Conservation (phyloP, 1,140 invertebrate genomes). For the Oryzaephilus surinamensis region DNA sequence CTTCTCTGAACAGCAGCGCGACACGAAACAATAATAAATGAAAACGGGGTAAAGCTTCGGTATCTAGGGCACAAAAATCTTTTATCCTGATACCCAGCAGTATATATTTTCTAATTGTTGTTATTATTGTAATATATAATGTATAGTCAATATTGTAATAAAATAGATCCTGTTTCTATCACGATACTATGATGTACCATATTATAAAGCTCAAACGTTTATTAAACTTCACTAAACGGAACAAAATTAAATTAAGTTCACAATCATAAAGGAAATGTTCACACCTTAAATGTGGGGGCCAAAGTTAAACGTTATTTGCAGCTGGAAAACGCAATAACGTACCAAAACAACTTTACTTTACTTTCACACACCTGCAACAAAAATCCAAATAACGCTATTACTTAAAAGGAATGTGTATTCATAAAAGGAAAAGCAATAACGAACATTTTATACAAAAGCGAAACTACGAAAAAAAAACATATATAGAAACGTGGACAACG, state of each 20-base stretch:
- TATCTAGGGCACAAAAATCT: slow-evolving; percentile 19
- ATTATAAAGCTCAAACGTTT: slow-evolving; percentile 9
- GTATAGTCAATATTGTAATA: too few species aligned
- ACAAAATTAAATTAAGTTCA: slow-evolving; percentile 13
- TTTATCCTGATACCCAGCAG: slow-evolving; percentile 13
- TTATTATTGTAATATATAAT: too few species aligned
- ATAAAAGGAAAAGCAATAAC: too few species aligned
- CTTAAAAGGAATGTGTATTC: too few species aligned
- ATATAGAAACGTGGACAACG: too few species aligned
- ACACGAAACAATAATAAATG: too few species aligned
- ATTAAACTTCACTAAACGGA: slow-evolving; percentile 12
- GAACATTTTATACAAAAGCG: too few species aligned
- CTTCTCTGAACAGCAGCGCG: too few species aligned
- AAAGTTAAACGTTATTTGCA: slow-evolving; percentile 12
- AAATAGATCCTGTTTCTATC: slow-evolving; percentile 9
- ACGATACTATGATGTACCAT: slow-evolving; percentile 10
- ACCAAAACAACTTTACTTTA: slow-evolving; percentile 11
- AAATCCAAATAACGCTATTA: too few species aligned
- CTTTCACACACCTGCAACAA: too few species aligned
- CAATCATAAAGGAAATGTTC: slow-evolving; percentile 14
- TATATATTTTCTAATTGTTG: slow-evolving; percentile 2
- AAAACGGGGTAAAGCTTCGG: slow-evolving; percentile 14
- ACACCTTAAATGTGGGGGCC: slow-evolving; percentile 12
- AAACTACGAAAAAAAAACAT: too few species aligned
- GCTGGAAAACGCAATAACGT: slow-evolving; percentile 11